Conservation (phyloP, 2,797 vertebrate species). For the Acipenser transmontanus region DNA sequence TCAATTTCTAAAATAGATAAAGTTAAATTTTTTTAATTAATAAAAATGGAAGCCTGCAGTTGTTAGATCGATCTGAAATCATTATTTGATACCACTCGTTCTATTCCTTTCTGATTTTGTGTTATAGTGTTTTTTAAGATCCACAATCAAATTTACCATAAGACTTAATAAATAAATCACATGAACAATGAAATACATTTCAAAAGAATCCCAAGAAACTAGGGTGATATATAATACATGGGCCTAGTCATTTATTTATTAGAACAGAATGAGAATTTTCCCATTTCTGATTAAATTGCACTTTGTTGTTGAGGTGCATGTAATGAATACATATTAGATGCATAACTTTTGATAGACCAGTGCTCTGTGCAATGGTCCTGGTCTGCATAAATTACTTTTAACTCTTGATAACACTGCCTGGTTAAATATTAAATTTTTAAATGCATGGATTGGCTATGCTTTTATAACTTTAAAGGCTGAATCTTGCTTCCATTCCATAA, state of each 20-base stretch:
- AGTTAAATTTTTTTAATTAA: no score
- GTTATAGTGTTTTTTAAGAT: slow-evolving; percentile 26
- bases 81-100: no score
- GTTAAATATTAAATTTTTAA: neutral
- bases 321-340: slow-evolving; percentile 80
- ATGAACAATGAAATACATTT: slow-evolving; percentile 73
- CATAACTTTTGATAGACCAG: slow-evolving; percentile 35
- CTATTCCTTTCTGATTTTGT: neutral
- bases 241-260: slow-evolving; percentile 81
- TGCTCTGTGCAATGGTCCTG: slow-evolving; percentile 10
- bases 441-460: no score
- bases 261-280: slow-evolving; percentile 75
- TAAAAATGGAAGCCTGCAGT: no score
- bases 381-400: slow-evolving; percentile 18
- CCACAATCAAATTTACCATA: slow-evolving; percentile 48
- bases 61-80: no score
- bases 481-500: no score
- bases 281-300: slow-evolving; percentile 80
- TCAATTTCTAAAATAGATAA: no score
- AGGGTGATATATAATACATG: slow-evolving; percentile 81
- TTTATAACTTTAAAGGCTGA: no score
- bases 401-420: neutral
- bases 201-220: slow-evolving; percentile 53
- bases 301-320: slow-evolving; percentile 79
- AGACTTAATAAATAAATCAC: slow-evolving; percentile 71